Evolutionary conservation across 1,140 invertebrate species (phyloP), one percentile per base, ranked within the genome.

Genomic region (Ceratina japonica): DNA sequence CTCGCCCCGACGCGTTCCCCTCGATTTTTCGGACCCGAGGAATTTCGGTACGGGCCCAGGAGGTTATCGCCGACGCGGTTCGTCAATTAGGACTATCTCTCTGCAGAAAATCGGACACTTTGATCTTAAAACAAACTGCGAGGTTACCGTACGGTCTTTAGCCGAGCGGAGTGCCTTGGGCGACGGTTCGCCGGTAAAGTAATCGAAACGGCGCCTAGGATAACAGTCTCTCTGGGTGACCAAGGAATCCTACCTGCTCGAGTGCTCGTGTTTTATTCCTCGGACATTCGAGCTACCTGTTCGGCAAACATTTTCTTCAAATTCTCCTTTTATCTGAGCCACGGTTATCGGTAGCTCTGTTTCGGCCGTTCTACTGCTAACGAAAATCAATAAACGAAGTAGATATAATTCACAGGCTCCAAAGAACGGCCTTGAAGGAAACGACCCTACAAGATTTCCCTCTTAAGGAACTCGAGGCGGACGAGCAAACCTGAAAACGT

Each of bases 391-490:
- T 73, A 70, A 20, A 74, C 58, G 59, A 44, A 44, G 69, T 68
- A 70, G 64, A 81, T 73, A 37, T 65, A n/a, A n/a, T 78, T 44
- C 37, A 44, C 37, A 7, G 37, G 10, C 37, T 71, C 63, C 65
- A 54, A 62, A 71, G 81, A 31, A 4, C 27, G 27, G 2, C 2
- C 27, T 31, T 31, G 82, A 87, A 84, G 79, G 79, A 80, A 87
- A 86, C 86, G 81, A 79, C 77, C 81, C 73, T 84, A 87, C 86
- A 87, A 87, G 86, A 86, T 62, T 87, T 87, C 80, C 86, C 86
- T 87, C 71, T 87, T 78, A 87, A 83, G 83, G 77, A 76, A 58
- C 73, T 7, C 10, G 10, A 44, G 58, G 59, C 31, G 49, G 27
- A 16, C 15, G 18, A 59, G 13, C 52, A 56, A 70, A 31, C 24